Conservation (phyloP, 92 coral and sea anemone genomes). For the Isaurus tuberculatus region DNA sequence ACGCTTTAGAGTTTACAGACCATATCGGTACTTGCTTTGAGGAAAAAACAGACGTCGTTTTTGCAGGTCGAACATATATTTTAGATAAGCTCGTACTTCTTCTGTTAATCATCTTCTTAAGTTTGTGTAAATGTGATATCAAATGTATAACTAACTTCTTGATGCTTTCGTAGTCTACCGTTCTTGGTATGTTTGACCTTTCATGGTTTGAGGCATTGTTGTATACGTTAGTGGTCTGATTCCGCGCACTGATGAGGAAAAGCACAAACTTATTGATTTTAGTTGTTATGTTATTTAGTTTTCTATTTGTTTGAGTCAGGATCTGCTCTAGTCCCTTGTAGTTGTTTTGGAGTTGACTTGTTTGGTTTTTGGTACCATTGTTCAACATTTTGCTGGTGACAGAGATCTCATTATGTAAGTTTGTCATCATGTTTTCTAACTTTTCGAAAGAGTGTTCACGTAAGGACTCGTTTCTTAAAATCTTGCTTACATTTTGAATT, state of each 20-base stretch:
- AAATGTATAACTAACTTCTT: background rate
- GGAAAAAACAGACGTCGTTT: background rate
- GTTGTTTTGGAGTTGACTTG: background rate
- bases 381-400: background rate
- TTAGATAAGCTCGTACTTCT: background rate
- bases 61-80: background rate
- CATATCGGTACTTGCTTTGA: background rate
- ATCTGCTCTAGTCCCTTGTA: background rate
- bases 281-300: slow-evolving; percentile 32
- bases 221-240: background rate
- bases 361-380: slow-evolving; percentile 2
- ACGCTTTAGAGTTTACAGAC: background rate
- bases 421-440: slow-evolving; percentile 38
- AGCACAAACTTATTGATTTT: slow-evolving; percentile 36
- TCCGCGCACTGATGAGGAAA: slow-evolving; percentile 10
- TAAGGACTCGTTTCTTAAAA: slow-evolving; percentile 22
- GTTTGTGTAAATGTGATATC: slow-evolving; percentile 25
- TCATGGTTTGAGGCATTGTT: background rate
- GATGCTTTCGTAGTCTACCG: background rate
- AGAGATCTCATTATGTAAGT: slow-evolving; percentile 31
- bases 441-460: slow-evolving; percentile 28
- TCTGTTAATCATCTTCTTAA: background rate
- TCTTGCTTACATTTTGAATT: slow-evolving; percentile 42
- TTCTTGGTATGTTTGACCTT: slow-evolving; percentile 29
- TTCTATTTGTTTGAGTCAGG: background rate